Percentiles rank a stretch among this genome's conserved stretches.
phyloP scores from a whole-genome alignment of 2,113 vertebrate species.

The Anguilla japonica region DNA sequence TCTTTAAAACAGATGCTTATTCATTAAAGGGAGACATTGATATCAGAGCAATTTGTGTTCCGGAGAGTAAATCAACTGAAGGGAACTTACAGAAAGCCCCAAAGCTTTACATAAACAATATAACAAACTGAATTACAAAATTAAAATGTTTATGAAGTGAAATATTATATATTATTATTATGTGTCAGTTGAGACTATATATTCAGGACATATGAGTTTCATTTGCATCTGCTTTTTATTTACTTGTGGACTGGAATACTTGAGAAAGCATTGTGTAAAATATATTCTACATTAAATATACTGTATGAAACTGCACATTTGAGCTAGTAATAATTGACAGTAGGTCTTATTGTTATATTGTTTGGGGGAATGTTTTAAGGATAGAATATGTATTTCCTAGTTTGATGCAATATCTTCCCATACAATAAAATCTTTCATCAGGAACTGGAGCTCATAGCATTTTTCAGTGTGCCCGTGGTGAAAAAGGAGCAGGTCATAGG shows the following conservation, averaged over 20 bases:
- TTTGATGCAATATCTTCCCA: background rate
- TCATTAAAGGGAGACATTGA: background rate
- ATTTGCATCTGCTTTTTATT: no score
- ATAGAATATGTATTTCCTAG: background rate
- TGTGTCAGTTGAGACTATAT: no score
- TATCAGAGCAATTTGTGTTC: background rate
- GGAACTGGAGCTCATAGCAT: background rate
- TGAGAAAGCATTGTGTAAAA: no score
- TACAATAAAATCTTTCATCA: background rate
- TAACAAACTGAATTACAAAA: background rate
- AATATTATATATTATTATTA: no score
- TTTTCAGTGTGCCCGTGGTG: background rate
- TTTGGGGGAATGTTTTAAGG: background rate
- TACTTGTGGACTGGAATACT: no score
- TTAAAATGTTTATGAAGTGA: background rate
- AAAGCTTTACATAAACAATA: background rate
- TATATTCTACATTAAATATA: no score
- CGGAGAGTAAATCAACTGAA: background rate
- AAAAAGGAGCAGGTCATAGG: background rate
- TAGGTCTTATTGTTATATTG: background rate
- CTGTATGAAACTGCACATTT: no score
- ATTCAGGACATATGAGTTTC: no score
- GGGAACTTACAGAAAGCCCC: background rate
- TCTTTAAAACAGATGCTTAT: background rate
- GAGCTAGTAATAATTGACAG: no score